Evolutionary conservation across 2,113 vertebrate genomes (phyloP), one percentile per base, ranked within the genome.

Genomic region (Pongo abelii): DNA sequence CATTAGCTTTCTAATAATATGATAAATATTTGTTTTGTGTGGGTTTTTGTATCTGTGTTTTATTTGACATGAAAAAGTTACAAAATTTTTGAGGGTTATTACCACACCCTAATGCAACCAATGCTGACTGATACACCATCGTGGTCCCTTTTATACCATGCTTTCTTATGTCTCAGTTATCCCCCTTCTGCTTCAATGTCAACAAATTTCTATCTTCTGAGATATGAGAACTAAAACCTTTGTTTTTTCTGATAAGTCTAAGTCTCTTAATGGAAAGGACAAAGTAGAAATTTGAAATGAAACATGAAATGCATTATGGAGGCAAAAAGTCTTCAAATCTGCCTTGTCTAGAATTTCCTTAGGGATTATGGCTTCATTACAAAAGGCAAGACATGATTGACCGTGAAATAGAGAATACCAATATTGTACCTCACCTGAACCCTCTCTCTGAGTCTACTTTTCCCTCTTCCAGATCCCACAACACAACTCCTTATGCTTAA

Each of bases 91-190:
- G 13, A 5, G 48, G 6, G 17, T 0, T 95, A 25, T 93, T 75
- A 72, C 69, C 30, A 18, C 23, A 32, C 40, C 40, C 5, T 32
- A 46, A 57, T 30, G 22, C 43, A 52, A 69, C 8, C 52, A 85
- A 9, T 11, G 6, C 75, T 80, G 32, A 87, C 69, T 72, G 64
- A 81, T 70, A 25, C 23, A 74, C 35, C 6, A 3, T 38, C 6
- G 8, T 0, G 0, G 20, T 1, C 8, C 57, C 23, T 16, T 7
- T 32, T 11, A 32, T 0, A n/a, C 89, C 27, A 6, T 14, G 9
- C 50, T 35, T 75, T 74, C 69, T 87, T 17, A 17, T 2, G 7
- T 90, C 85, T 85, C 48, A 17, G 0, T 5, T 13, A 48, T 22
- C 14, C 20, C 5, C 20, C 48, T 83, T 75, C 81, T 52, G 69